Evolutionary conservation across 2,113 vertebrate genomes (phyloP).

Genomic region (Hipposideros armiger): DNA sequence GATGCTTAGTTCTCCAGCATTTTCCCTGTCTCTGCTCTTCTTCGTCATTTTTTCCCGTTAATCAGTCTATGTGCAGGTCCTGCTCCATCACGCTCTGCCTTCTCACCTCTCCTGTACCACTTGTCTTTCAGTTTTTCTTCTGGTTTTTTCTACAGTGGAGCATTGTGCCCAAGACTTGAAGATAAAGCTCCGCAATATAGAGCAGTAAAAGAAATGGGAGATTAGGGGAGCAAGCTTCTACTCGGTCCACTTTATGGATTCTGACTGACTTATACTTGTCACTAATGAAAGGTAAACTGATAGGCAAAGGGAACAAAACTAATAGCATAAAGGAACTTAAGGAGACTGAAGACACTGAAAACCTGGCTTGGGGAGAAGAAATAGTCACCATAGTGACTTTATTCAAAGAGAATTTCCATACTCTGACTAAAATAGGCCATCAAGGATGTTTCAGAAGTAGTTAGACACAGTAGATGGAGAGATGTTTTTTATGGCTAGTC

Average conservation of each 20-base stretch:
- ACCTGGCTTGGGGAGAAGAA: conserved; percentile 1
- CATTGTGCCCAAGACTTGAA: neutral
- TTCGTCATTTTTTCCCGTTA: neutral
- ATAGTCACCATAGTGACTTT: neutral
- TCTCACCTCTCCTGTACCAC: neutral
- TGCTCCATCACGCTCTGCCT: neutral
- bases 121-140: neutral
- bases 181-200: neutral
- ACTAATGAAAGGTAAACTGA: neutral
- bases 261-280: neutral
- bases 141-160: neutral
- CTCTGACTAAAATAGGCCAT: conserved; percentile 54
- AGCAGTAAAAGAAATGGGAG: neutral
- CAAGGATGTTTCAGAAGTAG: conserved; percentile 44
- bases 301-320: neutral
- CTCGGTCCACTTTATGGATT: neutral
- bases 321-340: neutral
- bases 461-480: conserved; percentile 63
- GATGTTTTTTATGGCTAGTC: conserved; percentile 63
- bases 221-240: neutral
- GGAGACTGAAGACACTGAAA: neutral
- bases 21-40: neutral
- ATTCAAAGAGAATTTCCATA: conserved; percentile 45
- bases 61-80: neutral
- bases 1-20: neutral